Base-by-base conservation (phyloP, 2,888 invertebrate genomes). In the Ctenicera cuprea region DNA sequence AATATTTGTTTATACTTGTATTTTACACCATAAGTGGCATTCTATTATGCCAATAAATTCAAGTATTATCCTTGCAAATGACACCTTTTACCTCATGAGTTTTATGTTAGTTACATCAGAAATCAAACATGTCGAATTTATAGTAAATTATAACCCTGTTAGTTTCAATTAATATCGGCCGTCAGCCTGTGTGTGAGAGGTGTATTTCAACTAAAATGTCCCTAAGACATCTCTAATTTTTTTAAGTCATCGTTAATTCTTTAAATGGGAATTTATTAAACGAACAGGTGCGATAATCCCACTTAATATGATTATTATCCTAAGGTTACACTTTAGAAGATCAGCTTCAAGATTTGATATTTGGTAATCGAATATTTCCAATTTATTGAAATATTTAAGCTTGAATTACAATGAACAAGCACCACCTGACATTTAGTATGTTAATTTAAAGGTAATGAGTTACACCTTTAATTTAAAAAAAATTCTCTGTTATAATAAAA, bases 81-180 rank as follows among this genome's bases (percentile, higher is more conserved):
- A 52, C 65, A 50, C 8, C 38, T 62, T 26, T 62, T n/a, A 18
- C 59, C 59, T 37, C 18, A 59, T 59, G 38, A 59, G 48, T 48
- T 54, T 66, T 54, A 38, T 37, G 18, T 37, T 20, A 14, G 65
- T 66, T 54, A 30, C 50, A 52, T 52, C 65, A 62, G 52, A 66
- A 48, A 54, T 52, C 65, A 54, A 41, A 66, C 52, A 66, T 54
- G 65, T 66, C 65, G 65, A 52, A 54, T 48, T 66, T 66, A 54
- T 22, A 22, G 37, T 66, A 52, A 66, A 54, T 66, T 66, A 66
- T 54, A 54, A 41, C 65, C 65, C 22, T 26, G 65, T 66, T 66
- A 66, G 41, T 66, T 66, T 66, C 65, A 66, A 66, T 66, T 66
- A 66, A 54, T 33, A 48, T 38, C 65, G 16, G 37, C 50, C 52